Conservation (phyloP, 2,113 vertebrate species). For the Vimba vimba region DNA sequence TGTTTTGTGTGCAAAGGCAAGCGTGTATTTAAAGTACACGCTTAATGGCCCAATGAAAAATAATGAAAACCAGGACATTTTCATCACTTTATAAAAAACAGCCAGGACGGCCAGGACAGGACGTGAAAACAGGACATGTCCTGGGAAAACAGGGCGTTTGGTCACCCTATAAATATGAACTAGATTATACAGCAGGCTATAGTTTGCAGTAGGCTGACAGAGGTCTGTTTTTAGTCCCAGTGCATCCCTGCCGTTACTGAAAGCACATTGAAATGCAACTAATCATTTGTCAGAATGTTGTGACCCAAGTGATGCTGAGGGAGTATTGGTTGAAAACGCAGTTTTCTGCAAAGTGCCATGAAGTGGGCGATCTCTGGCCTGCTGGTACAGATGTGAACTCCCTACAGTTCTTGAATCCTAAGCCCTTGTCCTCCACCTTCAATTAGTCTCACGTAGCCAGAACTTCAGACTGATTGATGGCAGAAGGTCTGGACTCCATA, state of each 20-base stretch:
- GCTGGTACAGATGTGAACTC: neutral
- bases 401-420: neutral
- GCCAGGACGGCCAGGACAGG: too few relatives aligned
- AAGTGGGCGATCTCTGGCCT: neutral
- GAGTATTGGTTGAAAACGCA: neutral
- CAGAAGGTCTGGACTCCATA: too few relatives aligned
- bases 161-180: neutral
- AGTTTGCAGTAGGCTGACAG: neutral
- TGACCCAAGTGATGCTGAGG: neutral
- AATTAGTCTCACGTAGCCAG: too few relatives aligned
- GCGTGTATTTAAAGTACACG: too few relatives aligned
- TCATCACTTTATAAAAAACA: too few relatives aligned
- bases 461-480: too few relatives aligned
- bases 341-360: neutral
- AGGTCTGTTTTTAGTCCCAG: slow-evolving; percentile 1
- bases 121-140: too few relatives aligned
- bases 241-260: neutral
- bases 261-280: neutral
- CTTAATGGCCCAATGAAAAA: too few relatives aligned
- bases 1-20: too few relatives aligned
- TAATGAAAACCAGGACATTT: too few relatives aligned
- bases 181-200: neutral
- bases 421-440: too few relatives aligned
- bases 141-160: too few relatives aligned
- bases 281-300: neutral